Evolutionary conservation across 2,888 invertebrate species (phyloP), one percentile per base, ranked within the genome.

Genomic region (Microctonus hyperodae): DNA sequence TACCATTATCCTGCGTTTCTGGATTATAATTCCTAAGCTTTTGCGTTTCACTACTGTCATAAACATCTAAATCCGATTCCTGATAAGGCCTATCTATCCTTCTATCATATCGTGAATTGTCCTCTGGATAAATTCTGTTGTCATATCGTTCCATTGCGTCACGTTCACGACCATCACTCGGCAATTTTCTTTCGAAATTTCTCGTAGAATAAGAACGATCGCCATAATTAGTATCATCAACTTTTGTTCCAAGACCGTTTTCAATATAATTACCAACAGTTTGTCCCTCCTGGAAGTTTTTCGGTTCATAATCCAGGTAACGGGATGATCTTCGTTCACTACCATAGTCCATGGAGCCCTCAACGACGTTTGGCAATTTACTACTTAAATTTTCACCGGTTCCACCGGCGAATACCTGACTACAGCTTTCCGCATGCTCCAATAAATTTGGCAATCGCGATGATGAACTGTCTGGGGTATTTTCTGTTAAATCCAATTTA

Each of bases 281-380:
- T 71, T 75, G 64, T 74, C 72, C 25, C 72, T 74, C 77, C 70
- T 77, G 76, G 63, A 75, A 78, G 67, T 59, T 71, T 61, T 75
- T 65, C 28, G 70, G 65, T 59, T 82, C 83, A 74, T 80, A 81
- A 74, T 80, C 81, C 77, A 83, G 77, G 76, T 83, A 83, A 74
- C 81, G 81, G 76, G 83, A 83, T 72, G 84, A 83, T 77, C 83
- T 80, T 53, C 82, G 81, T 75, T 84, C 84, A 72, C 73, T 81
- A 79, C 83, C 83, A 84, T 83, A 84, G 83, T 84, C 83, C 83
- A 84, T 84, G 79, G 83, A 84, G 79, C 83, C 84, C 76, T 84
- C 83, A 69, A 84, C 83, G 40, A 83, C 79, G 83, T 84, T 84
- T 50, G 83, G 83, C 76, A 84, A 74, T 77, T 83, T 84, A 74